phyloP scores from a whole-genome alignment of 2,888 invertebrate species.

The Malthinus flaveolus region DNA sequence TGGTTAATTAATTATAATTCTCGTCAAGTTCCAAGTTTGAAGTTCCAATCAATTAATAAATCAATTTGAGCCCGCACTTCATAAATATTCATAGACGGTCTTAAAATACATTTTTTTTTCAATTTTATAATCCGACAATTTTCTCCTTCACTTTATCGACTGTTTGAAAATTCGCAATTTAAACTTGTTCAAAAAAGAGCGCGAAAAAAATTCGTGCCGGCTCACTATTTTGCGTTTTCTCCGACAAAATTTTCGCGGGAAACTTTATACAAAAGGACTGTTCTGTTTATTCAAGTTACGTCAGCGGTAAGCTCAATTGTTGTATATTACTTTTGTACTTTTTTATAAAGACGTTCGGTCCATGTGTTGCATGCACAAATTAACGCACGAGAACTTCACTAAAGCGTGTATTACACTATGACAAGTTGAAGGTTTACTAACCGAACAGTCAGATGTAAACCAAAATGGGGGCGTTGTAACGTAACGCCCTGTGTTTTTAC shows the following conservation, averaged over 20 bases:
- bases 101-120: slow-evolving; percentile 13
- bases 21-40: slow-evolving; percentile 8
- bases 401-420: slow-evolving; percentile 40
- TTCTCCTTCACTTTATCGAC: too few species aligned
- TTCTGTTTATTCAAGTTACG: background rate
- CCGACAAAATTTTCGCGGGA: background rate
- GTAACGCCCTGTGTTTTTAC: slow-evolving; percentile 31
- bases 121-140: too few species aligned
- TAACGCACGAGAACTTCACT: slow-evolving; percentile 24
- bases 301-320: background rate
- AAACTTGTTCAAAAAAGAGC: too few species aligned
- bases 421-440: slow-evolving; percentile 48
- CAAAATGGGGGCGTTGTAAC: slow-evolving; percentile 34
- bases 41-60: slow-evolving; percentile 28
- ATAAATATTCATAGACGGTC: slow-evolving; percentile 29
- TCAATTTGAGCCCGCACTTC: slow-evolving; percentile 22
- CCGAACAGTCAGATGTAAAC: slow-evolving; percentile 36
- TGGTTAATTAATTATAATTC: slow-evolving; percentile 20
- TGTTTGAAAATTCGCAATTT: too few species aligned
- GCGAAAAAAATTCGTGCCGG: too few species aligned
- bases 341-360: background rate
- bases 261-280: background rate
- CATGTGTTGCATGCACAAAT: slow-evolving; percentile 22
- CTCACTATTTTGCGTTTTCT: too few species aligned
- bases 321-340: background rate